Evolutionary conservation across 2,888 invertebrate genomes (phyloP), one percentile per base, ranked within the genome.

Genomic region (Nemotelus nigrinus): DNA sequence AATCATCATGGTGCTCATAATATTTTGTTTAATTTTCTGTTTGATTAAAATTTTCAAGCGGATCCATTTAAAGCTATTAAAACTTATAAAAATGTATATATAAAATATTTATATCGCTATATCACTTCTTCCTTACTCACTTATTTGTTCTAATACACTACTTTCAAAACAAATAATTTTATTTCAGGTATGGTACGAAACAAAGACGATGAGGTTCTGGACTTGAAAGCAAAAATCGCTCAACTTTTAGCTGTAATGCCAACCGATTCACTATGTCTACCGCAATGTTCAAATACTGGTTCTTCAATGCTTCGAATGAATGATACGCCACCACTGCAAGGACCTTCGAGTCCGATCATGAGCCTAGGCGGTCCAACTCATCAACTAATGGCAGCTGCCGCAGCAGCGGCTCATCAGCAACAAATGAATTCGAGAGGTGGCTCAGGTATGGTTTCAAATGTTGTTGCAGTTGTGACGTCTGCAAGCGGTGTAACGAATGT

Each of bases 161-260:
- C 25, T 25, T 25, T 25, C 25, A 25, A 25, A 25, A 25, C 25
- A 25, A 25, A 25, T 25, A 25, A 57, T 41, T 63, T 43, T 63
- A 7, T 63, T 79, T 3, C 87, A 97, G 97, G 90, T 88, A 86
- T 93, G 83, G 92, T 96, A 86, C 90, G 93, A 83, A 91, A 92
- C 81, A 95, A 95, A 88, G 97, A 97, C 83, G 94, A 95, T 84
- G 97, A 97, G 88, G 93, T 98, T 82, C 94, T 94, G 82, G 95
- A 96, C 85, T 90, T 98, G 82, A 97, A 97, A 86, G 91, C 93
- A 79, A 94, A 95, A 89, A 93, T 96, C 86, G 96, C 96, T 80
- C 97, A 98, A 89, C 93, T 97, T 85, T 89, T 98, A 87, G 97
- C 97, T 45, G 95, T 97, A 80, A 95, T 96, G 94, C 87, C 87